These are phyloP conservation scores for Upupa epops DNA, from an alignment of 2,113 vertebrate genomes.

Conservation along the genomic window DNA sequence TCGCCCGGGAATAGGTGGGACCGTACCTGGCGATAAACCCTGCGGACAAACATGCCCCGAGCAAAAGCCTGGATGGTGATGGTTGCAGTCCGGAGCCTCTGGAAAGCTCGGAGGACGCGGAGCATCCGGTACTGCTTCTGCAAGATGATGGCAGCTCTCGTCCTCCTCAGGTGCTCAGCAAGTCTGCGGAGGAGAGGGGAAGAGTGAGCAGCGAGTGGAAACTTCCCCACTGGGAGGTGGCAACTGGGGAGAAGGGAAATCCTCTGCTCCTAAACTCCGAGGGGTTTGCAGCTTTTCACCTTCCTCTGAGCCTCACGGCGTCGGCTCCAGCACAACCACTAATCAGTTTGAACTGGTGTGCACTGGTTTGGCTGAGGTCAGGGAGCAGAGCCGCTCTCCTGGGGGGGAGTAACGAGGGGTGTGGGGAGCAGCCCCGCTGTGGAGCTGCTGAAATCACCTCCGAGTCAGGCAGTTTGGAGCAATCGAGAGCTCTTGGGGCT, in stretches of 20 bases:
- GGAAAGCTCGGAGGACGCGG: constrained; percentile 74
- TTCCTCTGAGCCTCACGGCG: too few species aligned
- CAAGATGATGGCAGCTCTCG: constrained; percentile 78
- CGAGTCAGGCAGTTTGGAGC: too few species aligned
- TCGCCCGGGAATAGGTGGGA: not conserved
- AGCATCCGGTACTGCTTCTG: constrained; percentile 92
- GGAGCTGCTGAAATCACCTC: too few species aligned
- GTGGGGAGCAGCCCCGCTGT: too few species aligned
- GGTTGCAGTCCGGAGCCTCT: constrained; percentile 64
- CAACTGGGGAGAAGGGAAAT: too few species aligned
- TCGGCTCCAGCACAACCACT: too few species aligned
- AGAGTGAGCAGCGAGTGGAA: not conserved
- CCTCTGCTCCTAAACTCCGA: too few species aligned
- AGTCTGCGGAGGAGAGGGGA: constrained; percentile 66
- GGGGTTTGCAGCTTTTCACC: too few species aligned
- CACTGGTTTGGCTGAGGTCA: not conserved
- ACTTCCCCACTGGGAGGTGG: too few species aligned
- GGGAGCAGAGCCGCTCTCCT: not conserved
- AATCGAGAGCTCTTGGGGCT: too few species aligned
- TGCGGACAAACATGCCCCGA: constrained; percentile 86
- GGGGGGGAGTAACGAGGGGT: not conserved
- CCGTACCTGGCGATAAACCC: constrained; percentile 82
- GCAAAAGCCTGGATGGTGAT: constrained; percentile 88
- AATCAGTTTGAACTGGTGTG: not conserved
- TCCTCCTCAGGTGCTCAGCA: constrained; percentile 80